A percentile compares a stretch with the other conserved stretches of the same genome.
Conservation (phyloP, 2,797 vertebrate species). For the Menidia menidia region DNA sequence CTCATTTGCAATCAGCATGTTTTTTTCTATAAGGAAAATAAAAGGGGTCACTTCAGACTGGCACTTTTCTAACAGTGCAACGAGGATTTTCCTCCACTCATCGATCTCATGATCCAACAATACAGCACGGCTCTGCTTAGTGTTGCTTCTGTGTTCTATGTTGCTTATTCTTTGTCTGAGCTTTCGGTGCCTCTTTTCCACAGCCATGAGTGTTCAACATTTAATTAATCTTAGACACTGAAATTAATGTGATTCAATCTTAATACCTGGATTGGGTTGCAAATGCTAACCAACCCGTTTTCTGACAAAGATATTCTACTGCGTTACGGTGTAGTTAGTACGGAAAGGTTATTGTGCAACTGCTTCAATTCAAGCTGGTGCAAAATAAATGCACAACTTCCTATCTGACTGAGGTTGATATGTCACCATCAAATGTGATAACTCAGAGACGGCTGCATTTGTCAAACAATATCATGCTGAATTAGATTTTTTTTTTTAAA, state of each 20-base stretch:
- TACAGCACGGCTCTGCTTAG: constrained; percentile 28
- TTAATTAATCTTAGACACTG: constrained; percentile 22
- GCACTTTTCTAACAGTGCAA: constrained; percentile 38
- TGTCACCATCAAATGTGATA: constrained; percentile 33
- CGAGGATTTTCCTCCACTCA: constrained; percentile 6
- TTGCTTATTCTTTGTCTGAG: constrained; percentile 17
- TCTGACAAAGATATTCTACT: constrained; percentile 38
- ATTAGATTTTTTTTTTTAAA: constrained; percentile 36
- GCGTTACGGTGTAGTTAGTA: constrained; percentile 16
- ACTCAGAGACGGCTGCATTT: constrained; percentile 36
- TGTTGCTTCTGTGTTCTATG: constrained; percentile 17
- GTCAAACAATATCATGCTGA: constrained; percentile 35
- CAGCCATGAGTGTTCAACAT: constrained; percentile 29
- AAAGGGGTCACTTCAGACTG: neutral
- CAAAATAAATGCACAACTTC: constrained; percentile 42
- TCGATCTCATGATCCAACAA: constrained; percentile 22
- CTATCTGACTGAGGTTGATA: constrained; percentile 29
- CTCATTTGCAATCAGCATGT: constrained; percentile 30
- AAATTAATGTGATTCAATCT: constrained; percentile 36
- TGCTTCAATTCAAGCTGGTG: constrained; percentile 46
- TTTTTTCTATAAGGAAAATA: constrained; percentile 6
- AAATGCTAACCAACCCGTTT: constrained; percentile 27
- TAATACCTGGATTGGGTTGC: constrained; percentile 19
- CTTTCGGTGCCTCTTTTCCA: constrained; percentile 27
- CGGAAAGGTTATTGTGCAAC: constrained; percentile 34